Evolutionary conservation across 2,113 vertebrate genomes (phyloP), one percentile per base, ranked within the genome.

Genomic region (Calyptomena viridis): DNA sequence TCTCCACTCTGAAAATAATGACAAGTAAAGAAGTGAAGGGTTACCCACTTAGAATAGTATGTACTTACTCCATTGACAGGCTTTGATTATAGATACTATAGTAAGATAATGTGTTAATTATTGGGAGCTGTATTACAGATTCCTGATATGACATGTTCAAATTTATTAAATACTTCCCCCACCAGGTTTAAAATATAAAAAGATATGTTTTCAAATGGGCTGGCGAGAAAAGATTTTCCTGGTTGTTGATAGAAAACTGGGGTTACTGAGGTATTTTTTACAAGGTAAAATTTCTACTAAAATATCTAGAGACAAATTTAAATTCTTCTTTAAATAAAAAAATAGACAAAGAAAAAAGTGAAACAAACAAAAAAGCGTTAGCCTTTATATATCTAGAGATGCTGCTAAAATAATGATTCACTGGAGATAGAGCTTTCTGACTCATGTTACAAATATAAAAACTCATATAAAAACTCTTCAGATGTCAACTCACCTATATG

Each of bases 131-230:
- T 60, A 28, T 23, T 68, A 69, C 9, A 90, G 25, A 25, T 22
- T 64, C 49, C 19, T 88, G 52, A 15, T 44, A 66, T 27, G 8
- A 22, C 9, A 19, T 12, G 11, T 2, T 62, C n/a, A 77, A 73
- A 64, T 24, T 31, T 9, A 44, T 31, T 0, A 81, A 66, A 69
- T 67, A 56, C 20, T 87, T 2, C 8, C 1, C 5, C 1, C 3
- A 2, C 21, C 18, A 10, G 6, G 15, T 66, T 76, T 49, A 94
- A 87, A 87, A 83, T 3, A 39, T 1, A 33, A 83, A 84, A 75
- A 37, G 30, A 47, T 1, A 4, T 7, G 10, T 68, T 93, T 64
- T 47, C 7, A 62, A 8, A 40, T 28, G 5, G 4, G 4, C 8
- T 60, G 10, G 6, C 81, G 31, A 89, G 30, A 94, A 85, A 50